Conservation (phyloP, 2,888 invertebrate genomes). For the Sarcophaga carnaria region DNA sequence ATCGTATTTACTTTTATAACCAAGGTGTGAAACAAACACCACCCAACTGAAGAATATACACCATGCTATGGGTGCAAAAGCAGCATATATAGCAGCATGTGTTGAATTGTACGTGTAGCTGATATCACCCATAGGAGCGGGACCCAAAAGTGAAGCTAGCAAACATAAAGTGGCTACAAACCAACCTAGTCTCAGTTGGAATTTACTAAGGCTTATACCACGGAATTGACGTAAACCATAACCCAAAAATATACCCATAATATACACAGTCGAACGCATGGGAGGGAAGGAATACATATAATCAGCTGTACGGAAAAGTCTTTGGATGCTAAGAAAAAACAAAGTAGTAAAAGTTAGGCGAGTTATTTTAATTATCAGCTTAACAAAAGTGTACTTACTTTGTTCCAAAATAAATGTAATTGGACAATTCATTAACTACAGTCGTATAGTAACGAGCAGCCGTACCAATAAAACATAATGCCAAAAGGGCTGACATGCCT, state of each 20-base stretch:
- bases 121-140: conserved; percentile 86
- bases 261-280: conserved; percentile 86
- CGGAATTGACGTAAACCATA: conserved; percentile 83
- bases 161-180: conserved; percentile 83
- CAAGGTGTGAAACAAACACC: conserved; percentile 85
- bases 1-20: conserved; percentile 83
- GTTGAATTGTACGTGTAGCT: conserved; percentile 85
- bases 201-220: conserved; percentile 79
- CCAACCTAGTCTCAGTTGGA: conserved; percentile 84
- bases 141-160: conserved; percentile 84
- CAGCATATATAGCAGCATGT: conserved; percentile 87
- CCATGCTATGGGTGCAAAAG: conserved; percentile 88
- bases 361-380: background rate
- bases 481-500: conserved; percentile 82
- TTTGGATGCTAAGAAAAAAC: conserved; percentile 82
- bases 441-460: conserved; percentile 85
- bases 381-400: conserved; percentile 83
- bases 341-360: background rate
- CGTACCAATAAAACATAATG: conserved; percentile 84
- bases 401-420: conserved; percentile 87
- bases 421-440: conserved; percentile 84
- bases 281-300: conserved; percentile 87
- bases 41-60: conserved; percentile 87
- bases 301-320: conserved; percentile 87
- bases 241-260: conserved; percentile 86